Conservation (phyloP, 1,140 invertebrate genomes). For the Druon quercuslanigerum region DNA sequence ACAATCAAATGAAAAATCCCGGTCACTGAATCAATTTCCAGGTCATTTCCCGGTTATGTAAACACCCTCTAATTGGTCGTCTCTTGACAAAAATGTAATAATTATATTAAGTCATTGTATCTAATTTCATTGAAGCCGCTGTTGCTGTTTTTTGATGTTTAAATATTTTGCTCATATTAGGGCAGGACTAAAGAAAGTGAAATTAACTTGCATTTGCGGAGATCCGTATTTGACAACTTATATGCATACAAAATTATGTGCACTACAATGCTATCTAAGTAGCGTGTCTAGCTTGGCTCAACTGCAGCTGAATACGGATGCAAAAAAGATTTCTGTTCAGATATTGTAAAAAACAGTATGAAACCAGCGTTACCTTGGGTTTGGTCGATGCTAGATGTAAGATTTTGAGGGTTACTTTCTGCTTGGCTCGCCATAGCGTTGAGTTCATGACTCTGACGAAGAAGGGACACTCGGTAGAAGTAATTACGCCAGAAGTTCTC, state of each 20-base stretch:
- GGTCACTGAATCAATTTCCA: too few relatives aligned
- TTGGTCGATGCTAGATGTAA: constrained; percentile 69
- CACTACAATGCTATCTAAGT: constrained; percentile 53
- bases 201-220: background rate
- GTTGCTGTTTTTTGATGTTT: too few relatives aligned
- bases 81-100: too few relatives aligned
- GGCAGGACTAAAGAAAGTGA: background rate
- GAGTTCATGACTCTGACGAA: constrained; percentile 96
- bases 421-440: constrained; percentile 80
- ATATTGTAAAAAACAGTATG: background rate
- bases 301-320: constrained; percentile 39
- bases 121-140: too few relatives aligned
- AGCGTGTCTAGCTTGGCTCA: constrained; percentile 47
- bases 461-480: constrained; percentile 98
- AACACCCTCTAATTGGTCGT: too few relatives aligned
- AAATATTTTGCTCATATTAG: too few relatives aligned
- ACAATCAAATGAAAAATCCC: too few relatives aligned
- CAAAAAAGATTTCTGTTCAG: constrained; percentile 35
- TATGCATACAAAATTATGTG: constrained; percentile 39
- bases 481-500: constrained; percentile 99
- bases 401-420: constrained; percentile 68
- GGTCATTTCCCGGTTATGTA: too few relatives aligned
- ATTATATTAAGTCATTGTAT: too few relatives aligned
- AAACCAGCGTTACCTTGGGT: constrained; percentile 68
- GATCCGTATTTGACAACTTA: background rate